These are phyloP conservation scores for Lepus americanus DNA, from an alignment of 2,113 vertebrate genomes.

Conservation along the genomic window DNA sequence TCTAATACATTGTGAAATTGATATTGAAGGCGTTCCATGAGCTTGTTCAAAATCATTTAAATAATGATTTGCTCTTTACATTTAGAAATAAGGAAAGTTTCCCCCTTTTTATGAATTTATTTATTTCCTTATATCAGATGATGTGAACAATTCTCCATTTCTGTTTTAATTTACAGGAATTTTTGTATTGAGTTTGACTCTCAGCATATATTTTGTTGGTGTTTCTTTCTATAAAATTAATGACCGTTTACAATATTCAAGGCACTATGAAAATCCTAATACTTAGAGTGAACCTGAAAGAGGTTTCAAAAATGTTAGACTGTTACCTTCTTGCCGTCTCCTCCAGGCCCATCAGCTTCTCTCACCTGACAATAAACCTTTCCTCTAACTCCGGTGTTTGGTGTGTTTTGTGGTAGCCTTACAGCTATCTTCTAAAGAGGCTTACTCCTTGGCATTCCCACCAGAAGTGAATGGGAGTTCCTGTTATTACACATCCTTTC, in stretches of 20 bases:
- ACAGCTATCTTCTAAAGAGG: too few relatives aligned
- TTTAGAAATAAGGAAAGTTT: not conserved
- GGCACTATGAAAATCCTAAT: not conserved
- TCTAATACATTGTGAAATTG: not conserved
- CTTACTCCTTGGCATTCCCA: too few relatives aligned
- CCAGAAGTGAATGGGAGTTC: too few relatives aligned
- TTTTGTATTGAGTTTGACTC: not conserved
- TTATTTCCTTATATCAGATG: conserved; percentile 50
- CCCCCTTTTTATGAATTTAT: conserved; percentile 14
- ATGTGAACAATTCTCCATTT: conserved; percentile 3
- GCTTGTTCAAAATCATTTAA: not conserved
- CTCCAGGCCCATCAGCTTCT: too few relatives aligned
- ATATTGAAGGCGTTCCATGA: conserved; percentile 11
- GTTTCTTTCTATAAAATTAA: not conserved
- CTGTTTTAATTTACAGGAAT: conserved; percentile 38
- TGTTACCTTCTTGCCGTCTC: too few relatives aligned
- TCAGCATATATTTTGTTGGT: not conserved
- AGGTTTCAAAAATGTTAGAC: not conserved
- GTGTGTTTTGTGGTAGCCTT: too few relatives aligned
- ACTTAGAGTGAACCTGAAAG: not conserved
- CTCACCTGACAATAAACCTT: too few relatives aligned
- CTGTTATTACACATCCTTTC: too few relatives aligned
- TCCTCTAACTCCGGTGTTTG: too few relatives aligned
- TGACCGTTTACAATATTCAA: not conserved
- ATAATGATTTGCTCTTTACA: conserved; percentile 54